Conservation (phyloP, 1,140 invertebrate species). For the Venturia canescens region DNA sequence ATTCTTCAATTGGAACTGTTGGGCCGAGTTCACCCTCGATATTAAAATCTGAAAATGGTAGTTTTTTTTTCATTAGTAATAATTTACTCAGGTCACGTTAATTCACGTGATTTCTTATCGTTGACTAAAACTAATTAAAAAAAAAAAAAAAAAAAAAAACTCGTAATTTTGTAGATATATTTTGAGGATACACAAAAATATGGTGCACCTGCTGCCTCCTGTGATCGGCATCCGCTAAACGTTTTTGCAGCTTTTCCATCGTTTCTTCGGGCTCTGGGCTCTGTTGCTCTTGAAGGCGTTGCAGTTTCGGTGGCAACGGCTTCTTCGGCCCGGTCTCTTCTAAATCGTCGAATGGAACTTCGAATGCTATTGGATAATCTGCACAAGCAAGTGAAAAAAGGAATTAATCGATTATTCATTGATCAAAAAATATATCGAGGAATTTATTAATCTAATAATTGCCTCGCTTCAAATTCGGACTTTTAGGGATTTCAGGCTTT, state of each 20-base stretch:
- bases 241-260: slow-evolving; percentile 34
- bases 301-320: slow-evolving; percentile 32
- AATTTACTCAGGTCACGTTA: too few species aligned
- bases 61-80: too few species aligned
- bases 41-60: too few species aligned
- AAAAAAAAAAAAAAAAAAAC: not conserved
- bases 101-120: too few species aligned
- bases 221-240: slow-evolving; percentile 32
- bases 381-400: not conserved
- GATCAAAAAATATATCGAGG: not conserved
- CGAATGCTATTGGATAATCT: slow-evolving; percentile 44
- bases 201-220: slow-evolving; percentile 25
- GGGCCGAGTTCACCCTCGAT: too few species aligned
- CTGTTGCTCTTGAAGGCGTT: slow-evolving; percentile 35
- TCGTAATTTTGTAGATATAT: not conserved
- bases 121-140: not conserved
- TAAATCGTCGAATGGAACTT: slow-evolving; percentile 37
- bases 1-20: too few species aligned
- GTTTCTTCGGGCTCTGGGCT: slow-evolving; percentile 37
- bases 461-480: slow-evolving; percentile 35
- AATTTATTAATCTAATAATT: not conserved
- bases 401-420: not conserved
- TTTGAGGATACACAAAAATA: not conserved
- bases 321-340: slow-evolving; percentile 32
- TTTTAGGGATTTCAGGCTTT: slow-evolving; percentile 21